Conservation (phyloP, 2,113 vertebrate genomes). For the Oreochromis tanganicae region DNA sequence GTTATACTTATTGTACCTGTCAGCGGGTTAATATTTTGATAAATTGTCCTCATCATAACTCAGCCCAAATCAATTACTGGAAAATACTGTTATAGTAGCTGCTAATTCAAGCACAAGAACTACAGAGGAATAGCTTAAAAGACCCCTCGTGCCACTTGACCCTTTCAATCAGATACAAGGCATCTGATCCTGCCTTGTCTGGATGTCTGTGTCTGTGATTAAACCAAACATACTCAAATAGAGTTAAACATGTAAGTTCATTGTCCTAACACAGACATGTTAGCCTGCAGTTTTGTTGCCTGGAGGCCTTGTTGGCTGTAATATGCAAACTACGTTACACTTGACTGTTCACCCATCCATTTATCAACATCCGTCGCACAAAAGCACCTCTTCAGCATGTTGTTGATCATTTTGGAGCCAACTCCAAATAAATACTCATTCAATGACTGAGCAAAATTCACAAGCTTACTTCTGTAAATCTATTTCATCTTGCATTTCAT, state of each 20-base stretch:
- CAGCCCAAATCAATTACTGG: background rate
- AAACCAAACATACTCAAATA: background rate
- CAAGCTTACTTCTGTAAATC: background rate
- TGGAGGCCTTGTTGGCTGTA: background rate
- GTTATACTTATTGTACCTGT: background rate
- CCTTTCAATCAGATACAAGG: background rate
- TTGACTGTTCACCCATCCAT: background rate
- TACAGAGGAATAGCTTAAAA: background rate
- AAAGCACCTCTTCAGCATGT: background rate
- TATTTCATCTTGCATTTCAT: background rate
- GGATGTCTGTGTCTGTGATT: background rate
- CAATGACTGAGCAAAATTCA: background rate
- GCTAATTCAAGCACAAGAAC: background rate
- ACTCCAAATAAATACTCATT: background rate
- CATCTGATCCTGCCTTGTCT: background rate
- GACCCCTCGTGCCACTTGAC: background rate
- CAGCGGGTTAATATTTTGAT: background rate
- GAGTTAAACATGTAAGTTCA: background rate
- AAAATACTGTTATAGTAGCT: background rate
- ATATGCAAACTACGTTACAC: background rate
- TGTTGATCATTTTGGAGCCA: background rate
- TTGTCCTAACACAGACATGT: background rate
- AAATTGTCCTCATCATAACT: background rate
- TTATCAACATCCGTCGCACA: background rate
- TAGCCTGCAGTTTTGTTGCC: background rate